A percentile compares a stretch with the other conserved stretches of the same genome.
Conservation (phyloP, 2,888 invertebrate species). For the Caradrina clavipalpis region DNA sequence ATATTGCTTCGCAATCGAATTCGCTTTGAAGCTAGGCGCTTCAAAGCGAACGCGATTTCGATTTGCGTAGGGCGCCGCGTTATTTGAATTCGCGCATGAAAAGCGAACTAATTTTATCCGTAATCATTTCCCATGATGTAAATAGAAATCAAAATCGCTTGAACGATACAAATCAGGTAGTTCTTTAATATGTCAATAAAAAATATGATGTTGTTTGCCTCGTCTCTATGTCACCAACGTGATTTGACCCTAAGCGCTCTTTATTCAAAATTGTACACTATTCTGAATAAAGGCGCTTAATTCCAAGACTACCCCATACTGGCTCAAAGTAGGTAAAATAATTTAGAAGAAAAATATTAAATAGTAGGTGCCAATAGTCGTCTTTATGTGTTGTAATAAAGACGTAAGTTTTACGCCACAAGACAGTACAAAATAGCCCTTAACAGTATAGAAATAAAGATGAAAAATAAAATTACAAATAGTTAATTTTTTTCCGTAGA, state of each 20-base stretch:
- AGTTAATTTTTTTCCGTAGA: not conserved
- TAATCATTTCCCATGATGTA: too few species aligned
- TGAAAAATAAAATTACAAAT: not conserved
- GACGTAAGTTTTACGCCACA: constrained; percentile 40
- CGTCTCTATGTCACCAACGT: not conserved
- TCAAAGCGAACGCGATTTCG: too few species aligned
- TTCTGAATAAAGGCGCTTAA: constrained; percentile 3
- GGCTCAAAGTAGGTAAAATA: constrained; percentile 36
- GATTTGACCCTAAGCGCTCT: constrained; percentile 1
- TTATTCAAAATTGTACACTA: not conserved
- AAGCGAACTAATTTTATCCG: too few species aligned
- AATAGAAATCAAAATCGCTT: too few species aligned
- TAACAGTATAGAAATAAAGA: constrained; percentile 7
- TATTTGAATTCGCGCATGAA: too few species aligned
- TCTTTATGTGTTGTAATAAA: constrained; percentile 21
- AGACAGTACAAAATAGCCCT: constrained; percentile 44
- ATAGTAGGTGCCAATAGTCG: constrained; percentile 30
- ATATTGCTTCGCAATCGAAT: too few species aligned
- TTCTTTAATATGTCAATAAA: too few species aligned
- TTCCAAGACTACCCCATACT: constrained; percentile 35
- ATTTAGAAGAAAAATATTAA: constrained; percentile 15
- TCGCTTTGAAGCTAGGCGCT: too few species aligned
- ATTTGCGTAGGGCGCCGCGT: too few species aligned
- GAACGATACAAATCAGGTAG: too few species aligned
- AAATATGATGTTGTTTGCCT: not conserved